A percentile compares a stretch with the other conserved stretches of the same genome.
Conservation (phyloP, 2,888 invertebrate genomes). For the Lasius fuliginosus region DNA sequence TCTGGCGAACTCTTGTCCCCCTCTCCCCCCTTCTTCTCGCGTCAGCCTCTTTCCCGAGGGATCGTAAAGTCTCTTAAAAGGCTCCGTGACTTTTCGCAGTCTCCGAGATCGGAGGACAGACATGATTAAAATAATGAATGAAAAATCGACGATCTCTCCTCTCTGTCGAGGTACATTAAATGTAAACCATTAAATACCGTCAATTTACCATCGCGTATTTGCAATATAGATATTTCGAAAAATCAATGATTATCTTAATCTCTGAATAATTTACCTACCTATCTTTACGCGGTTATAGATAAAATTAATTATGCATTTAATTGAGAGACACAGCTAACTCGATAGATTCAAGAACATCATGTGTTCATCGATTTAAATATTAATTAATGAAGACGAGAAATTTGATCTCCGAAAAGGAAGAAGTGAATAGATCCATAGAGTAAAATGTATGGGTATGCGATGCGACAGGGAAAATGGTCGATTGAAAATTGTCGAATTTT, state of each 20-base stretch:
- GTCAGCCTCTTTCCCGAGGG: constrained; percentile 70
- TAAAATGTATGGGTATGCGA: background rate
- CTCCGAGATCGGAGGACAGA: constrained; percentile 34
- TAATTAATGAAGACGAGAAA: background rate
- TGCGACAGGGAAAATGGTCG: constrained; percentile 18
- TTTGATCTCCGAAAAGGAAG: background rate
- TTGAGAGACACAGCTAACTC: background rate
- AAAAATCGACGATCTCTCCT: background rate
- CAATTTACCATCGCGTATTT: background rate
- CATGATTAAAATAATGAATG: constrained; percentile 29
- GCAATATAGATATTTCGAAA: constrained; percentile 1
- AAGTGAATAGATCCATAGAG: background rate
- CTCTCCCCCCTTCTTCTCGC: constrained; percentile 57
- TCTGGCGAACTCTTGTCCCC: constrained; percentile 65
- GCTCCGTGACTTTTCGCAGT: constrained; percentile 66
- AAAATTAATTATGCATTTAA: background rate
- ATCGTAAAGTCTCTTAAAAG: constrained; percentile 83
- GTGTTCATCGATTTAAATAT: background rate
- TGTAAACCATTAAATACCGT: background rate
- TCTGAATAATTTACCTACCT: background rate
- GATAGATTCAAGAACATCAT: background rate
- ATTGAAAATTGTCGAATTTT: constrained; percentile 50
- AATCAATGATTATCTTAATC: background rate
- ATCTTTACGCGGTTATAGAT: background rate
- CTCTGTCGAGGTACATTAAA: background rate